These are phyloP conservation scores for Stenodema calcarata DNA, from an alignment of 2,888 invertebrate species.

Conservation along the genomic window DNA sequence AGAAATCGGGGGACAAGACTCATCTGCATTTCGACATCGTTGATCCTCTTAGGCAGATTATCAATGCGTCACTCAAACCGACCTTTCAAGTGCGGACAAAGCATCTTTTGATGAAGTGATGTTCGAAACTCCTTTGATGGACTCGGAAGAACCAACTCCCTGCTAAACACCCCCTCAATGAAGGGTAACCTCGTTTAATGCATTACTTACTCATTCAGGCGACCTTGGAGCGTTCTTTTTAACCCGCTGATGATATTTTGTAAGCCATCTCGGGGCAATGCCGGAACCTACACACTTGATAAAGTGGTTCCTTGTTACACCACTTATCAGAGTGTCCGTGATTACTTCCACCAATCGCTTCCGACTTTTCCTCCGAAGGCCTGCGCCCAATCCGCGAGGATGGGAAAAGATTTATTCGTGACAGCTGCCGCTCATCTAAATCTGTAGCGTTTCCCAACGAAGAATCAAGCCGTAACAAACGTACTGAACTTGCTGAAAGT, in stretches of 20 bases:
- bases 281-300: not conserved
- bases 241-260: not conserved
- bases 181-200: not conserved
- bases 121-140: not conserved
- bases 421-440: not conserved
- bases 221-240: not conserved
- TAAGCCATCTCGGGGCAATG: not conserved
- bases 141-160: not conserved
- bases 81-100: not conserved
- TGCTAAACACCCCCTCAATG: not conserved
- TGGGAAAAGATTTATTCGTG: not conserved
- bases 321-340: not conserved
- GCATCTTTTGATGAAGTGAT: not conserved
- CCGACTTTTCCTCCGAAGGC: not conserved
- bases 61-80: not conserved
- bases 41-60: not conserved
- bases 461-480: no score
- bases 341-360: not conserved
- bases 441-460: not conserved
- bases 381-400: not conserved
- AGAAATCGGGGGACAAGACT: not conserved
- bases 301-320: conserved; percentile 2
- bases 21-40: not conserved
- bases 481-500: no score
- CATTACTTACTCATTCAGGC: not conserved